Evolutionary conservation across 2,888 invertebrate genomes (phyloP).

Genomic region (Melinaea menophilus): DNA sequence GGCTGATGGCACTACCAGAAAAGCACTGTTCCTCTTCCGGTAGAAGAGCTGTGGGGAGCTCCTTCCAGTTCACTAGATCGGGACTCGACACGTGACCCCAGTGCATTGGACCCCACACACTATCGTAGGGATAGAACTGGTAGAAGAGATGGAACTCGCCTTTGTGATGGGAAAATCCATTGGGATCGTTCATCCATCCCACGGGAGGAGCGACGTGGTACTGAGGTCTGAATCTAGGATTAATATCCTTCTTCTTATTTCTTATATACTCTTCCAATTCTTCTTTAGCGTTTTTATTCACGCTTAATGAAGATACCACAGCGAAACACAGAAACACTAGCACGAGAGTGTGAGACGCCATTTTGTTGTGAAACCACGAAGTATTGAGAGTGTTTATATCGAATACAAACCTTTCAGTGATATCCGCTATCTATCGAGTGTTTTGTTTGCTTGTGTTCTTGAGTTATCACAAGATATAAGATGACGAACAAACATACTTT

Average conservation of each 20-base stretch:
- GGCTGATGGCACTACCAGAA: slow-evolving; percentile 67
- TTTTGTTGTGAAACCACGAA: not conserved
- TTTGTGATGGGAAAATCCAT: slow-evolving; percentile 72
- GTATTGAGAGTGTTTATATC: slow-evolving; percentile 20
- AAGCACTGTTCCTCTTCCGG: slow-evolving; percentile 69
- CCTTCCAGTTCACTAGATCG: slow-evolving; percentile 72
- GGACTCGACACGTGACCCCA: slow-evolving; percentile 74
- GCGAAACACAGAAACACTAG: slow-evolving; percentile 35
- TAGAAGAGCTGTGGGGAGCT: slow-evolving; percentile 67
- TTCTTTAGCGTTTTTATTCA: slow-evolving; percentile 36
- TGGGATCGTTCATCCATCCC: slow-evolving; percentile 79
- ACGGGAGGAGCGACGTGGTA: slow-evolving; percentile 66
- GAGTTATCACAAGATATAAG: too few species aligned
- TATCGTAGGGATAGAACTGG: slow-evolving; percentile 72
- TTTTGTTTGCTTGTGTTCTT: slow-evolving; percentile 24
- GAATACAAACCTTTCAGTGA: slow-evolving; percentile 2
- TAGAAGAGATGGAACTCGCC: slow-evolving; percentile 76
- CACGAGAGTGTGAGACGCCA: slow-evolving; percentile 27
- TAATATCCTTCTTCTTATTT: slow-evolving; percentile 50
- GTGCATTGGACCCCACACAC: slow-evolving; percentile 71
- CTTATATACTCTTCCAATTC: slow-evolving; percentile 60
- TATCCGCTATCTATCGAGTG: slow-evolving; percentile 25
- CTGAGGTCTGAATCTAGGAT: slow-evolving; percentile 55
- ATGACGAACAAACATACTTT: too few species aligned
- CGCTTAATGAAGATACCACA: slow-evolving; percentile 34